A percentile compares a stretch with the other conserved stretches of the same genome.
phyloP scores from a whole-genome alignment of 2,113 vertebrate species.

The Tachysurus vachellii region DNA sequence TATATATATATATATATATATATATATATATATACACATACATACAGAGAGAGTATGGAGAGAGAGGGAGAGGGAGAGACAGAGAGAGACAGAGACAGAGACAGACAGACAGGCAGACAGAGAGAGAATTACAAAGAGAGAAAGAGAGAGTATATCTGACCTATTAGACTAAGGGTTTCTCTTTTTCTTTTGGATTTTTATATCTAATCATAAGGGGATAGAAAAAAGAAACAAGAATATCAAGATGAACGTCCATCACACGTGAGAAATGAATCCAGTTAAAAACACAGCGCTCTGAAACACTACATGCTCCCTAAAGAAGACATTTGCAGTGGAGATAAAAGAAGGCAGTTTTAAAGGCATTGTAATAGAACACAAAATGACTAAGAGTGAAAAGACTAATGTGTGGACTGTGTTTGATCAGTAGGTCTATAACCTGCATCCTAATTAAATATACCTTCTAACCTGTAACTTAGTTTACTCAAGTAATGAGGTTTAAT shows the following conservation, averaged over 20 bases:
- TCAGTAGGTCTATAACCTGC: not conserved
- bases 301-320: not conserved
- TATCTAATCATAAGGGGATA: too few species aligned
- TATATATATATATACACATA: too few species aligned
- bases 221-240: not conserved
- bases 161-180: too few species aligned
- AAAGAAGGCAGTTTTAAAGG: not conserved
- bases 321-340: not conserved
- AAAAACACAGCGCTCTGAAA: not conserved
- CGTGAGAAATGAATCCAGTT: not conserved
- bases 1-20: too few species aligned
- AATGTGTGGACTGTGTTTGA: not conserved
- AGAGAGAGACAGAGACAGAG: too few species aligned
- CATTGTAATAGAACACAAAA: too few species aligned
- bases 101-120: too few species aligned
- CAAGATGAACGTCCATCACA: not conserved
- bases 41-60: too few species aligned
- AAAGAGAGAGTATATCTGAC: too few species aligned
- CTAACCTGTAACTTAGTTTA: not conserved
- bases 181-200: too few species aligned
- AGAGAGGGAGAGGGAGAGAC: too few species aligned
- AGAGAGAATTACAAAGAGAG: too few species aligned
- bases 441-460: not conserved
- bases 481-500: not conserved
- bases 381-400: not conserved